phyloP scores from a whole-genome alignment of 2,888 invertebrate species.

The Halictus ligatus region DNA sequence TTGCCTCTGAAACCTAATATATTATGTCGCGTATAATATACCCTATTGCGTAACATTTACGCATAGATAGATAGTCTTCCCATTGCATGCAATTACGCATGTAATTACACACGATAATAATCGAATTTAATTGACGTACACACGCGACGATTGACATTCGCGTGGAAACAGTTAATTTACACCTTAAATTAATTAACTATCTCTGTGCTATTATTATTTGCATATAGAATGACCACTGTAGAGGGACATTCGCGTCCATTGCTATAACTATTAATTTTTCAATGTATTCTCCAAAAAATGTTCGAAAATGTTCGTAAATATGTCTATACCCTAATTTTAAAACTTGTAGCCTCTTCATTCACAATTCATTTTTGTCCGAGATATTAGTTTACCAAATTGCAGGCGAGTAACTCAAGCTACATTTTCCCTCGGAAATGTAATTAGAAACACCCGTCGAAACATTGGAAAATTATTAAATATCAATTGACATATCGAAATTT shows the following conservation, averaged over 20 bases:
- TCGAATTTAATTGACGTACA: slow-evolving; percentile 9
- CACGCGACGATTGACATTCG: not conserved
- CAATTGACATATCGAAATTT: too few relatives aligned
- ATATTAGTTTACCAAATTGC: too few relatives aligned
- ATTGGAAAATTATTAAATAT: too few relatives aligned
- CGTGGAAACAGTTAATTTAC: not conserved
- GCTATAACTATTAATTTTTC: not conserved
- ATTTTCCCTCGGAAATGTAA: too few relatives aligned
- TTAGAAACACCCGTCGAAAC: too few relatives aligned
- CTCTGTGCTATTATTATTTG: not conserved
- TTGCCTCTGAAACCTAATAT: not conserved
- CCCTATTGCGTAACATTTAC: not conserved
- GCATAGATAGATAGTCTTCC: slow-evolving; percentile 1
- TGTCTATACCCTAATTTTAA: not conserved
- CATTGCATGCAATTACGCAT: not conserved
- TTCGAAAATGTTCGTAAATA: not conserved
- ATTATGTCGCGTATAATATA: not conserved
- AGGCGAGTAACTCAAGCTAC: too few relatives aligned
- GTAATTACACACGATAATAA: slow-evolving; percentile 4
- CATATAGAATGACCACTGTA: not conserved
- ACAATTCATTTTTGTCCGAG: too few relatives aligned
- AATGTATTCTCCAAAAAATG: not conserved
- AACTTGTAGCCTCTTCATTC: too few relatives aligned
- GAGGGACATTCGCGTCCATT: not conserved
- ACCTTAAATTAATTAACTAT: not conserved